These are phyloP conservation scores for Mustelus asterias DNA, from an alignment of 2,113 vertebrate genomes.

Conservation along the genomic window DNA sequence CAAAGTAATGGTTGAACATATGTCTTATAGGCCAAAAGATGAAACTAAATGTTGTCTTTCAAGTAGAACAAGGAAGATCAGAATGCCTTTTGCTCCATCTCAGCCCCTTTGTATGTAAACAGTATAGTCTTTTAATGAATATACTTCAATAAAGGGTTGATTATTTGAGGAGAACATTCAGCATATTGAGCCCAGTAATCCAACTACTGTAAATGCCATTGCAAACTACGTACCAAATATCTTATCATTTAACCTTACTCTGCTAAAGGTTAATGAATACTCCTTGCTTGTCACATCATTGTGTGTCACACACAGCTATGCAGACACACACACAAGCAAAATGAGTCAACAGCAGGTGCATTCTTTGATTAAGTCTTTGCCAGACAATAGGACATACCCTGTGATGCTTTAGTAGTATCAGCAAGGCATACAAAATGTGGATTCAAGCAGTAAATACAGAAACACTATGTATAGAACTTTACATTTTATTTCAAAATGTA, in stretches of 20 bases:
- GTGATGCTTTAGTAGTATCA: neutral
- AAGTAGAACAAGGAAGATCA: neutral
- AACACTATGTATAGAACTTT: neutral
- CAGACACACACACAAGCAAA: neutral
- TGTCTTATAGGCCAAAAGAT: neutral
- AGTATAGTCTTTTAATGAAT: neutral
- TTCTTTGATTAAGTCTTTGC: neutral
- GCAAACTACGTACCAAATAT: neutral
- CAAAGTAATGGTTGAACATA: neutral
- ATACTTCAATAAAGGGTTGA: neutral
- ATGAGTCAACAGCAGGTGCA: neutral
- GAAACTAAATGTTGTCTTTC: neutral
- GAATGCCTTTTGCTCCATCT: neutral
- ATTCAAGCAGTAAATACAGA: neutral
- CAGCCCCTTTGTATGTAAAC: neutral
- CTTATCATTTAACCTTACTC: constrained; percentile 18
- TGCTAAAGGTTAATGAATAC: constrained; percentile 27
- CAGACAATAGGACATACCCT: neutral
- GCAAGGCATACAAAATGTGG: neutral
- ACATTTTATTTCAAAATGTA: neutral
- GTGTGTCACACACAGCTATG: neutral
- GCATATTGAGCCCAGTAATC: neutral
- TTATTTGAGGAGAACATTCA: neutral
- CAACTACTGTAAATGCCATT: neutral
- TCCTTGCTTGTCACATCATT: constrained; percentile 22